A percentile compares a stretch with the other conserved stretches of the same genome.
phyloP scores from a whole-genome alignment of 2,888 invertebrate species.

The Diadegma fenestrale region DNA sequence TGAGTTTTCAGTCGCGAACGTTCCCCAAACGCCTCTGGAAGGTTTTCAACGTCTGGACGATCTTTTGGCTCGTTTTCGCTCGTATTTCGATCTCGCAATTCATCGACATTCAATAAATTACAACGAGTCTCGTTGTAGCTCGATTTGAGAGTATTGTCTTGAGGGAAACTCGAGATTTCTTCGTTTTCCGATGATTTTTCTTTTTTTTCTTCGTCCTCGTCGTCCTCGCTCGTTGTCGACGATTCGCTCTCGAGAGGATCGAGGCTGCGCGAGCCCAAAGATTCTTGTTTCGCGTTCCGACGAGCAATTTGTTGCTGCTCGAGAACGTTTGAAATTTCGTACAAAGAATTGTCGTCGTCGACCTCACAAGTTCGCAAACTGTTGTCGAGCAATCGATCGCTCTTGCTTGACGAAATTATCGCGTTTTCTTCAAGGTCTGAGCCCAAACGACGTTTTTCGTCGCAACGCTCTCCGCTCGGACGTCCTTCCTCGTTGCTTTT shows the following conservation, averaged over 20 bases:
- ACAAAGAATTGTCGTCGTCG: slow-evolving; percentile 58
- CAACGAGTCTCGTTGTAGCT: slow-evolving; percentile 76
- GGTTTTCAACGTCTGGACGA: slow-evolving; percentile 66
- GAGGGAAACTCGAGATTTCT: slow-evolving; percentile 23
- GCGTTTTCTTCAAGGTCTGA: slow-evolving; percentile 25
- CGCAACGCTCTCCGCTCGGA: slow-evolving; percentile 45
- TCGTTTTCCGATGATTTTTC: slow-evolving; percentile 4
- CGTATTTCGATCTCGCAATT: slow-evolving; percentile 9
- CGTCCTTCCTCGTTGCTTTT: slow-evolving; percentile 30
- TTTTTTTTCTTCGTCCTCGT: slow-evolving; percentile 29
- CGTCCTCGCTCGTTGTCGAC: slow-evolving; percentile 45
- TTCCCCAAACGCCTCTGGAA: slow-evolving; percentile 76
- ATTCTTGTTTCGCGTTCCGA: slow-evolving; percentile 1
- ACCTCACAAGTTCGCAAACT: slow-evolving; percentile 42
- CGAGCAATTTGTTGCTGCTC: not conserved
- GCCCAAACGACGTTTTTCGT: slow-evolving; percentile 43
- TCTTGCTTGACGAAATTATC: slow-evolving; percentile 46
- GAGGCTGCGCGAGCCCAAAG: slow-evolving; percentile 18
- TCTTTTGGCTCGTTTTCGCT: slow-evolving; percentile 65
- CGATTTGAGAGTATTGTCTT: slow-evolving; percentile 63
- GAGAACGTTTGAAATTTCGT: slow-evolving; percentile 49
- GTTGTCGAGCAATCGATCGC: slow-evolving; percentile 28
- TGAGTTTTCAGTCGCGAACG: slow-evolving; percentile 81
- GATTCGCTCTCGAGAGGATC: slow-evolving; percentile 34
- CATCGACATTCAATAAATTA: slow-evolving; percentile 73